Evolutionary conservation across 2,797 vertebrate genomes (phyloP).

Genomic region (Microhierax caerulescens): DNA sequence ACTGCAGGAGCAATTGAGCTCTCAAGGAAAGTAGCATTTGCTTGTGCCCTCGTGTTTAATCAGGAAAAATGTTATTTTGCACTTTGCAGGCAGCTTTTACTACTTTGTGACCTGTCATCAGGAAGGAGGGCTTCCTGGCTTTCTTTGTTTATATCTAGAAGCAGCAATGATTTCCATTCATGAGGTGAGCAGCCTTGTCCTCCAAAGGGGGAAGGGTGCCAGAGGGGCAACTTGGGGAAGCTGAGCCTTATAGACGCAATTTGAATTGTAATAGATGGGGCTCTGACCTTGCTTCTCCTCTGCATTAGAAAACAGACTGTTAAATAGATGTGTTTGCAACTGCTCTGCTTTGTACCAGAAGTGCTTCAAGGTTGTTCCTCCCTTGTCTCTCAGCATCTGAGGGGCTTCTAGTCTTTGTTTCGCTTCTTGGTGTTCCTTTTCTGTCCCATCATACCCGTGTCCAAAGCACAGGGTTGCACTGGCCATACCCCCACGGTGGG

Average conservation of each 20-base stretch:
- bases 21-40: background rate
- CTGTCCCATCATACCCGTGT: fast-evolving
- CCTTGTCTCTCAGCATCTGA: background rate
- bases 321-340: background rate
- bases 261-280: background rate
- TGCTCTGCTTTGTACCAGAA: background rate
- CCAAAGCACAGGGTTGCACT: fast-evolving
- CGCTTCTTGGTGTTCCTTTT: background rate
- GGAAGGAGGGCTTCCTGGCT: background rate
- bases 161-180: background rate
- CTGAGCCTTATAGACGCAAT: background rate
- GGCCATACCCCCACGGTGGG: fast-evolving
- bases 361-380: background rate
- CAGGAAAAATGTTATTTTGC: background rate
- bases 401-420: background rate
- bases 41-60: background rate
- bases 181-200: background rate
- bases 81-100: background rate
- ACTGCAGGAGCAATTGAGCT: fast-evolving
- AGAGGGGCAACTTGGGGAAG: background rate
- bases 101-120: background rate
- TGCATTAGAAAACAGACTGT: background rate
- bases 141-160: background rate
- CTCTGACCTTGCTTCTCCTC: background rate
- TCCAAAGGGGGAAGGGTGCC: background rate